These are phyloP conservation scores for Anhinga anhinga DNA, from an alignment of 2,113 vertebrate genomes.

Conservation along the genomic window DNA sequence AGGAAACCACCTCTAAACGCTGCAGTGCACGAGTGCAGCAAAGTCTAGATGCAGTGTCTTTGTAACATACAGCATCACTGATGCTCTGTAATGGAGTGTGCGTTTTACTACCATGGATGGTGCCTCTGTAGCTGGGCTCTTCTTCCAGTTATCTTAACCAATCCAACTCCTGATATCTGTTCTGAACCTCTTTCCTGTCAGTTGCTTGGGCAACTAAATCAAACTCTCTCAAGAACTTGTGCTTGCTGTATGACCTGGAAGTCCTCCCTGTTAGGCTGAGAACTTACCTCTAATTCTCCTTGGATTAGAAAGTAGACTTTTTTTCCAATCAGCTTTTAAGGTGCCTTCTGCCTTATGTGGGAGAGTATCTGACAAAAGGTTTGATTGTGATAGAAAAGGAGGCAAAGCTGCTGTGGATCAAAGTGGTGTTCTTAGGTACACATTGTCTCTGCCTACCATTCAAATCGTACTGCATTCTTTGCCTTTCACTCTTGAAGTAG, in stretches of 20 bases:
- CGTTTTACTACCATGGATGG: fast-evolving
- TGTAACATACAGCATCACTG: fast-evolving
- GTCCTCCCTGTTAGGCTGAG: not conserved
- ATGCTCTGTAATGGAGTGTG: fast-evolving
- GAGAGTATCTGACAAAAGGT: not conserved
- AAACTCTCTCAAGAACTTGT: not conserved
- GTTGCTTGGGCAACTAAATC: not conserved
- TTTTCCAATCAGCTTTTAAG: not conserved
- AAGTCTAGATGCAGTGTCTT: not conserved
- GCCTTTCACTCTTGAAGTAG: not conserved
- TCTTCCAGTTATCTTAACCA: not conserved
- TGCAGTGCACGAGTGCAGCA: not conserved
- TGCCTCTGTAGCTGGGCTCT: not conserved
- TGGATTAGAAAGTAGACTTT: not conserved
- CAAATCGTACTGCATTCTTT: not conserved
- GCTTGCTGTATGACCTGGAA: not conserved
- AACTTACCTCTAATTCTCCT: not conserved
- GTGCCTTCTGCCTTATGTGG: not conserved
- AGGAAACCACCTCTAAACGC: not conserved
- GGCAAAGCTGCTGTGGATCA: not conserved
- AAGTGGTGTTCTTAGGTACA: not conserved
- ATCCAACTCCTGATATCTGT: not conserved
- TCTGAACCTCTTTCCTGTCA: not conserved
- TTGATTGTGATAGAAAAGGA: not conserved
- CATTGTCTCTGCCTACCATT: not conserved